Evolutionary conservation across 2,797 vertebrate species (phyloP).

Genomic region (Meriones psammophilus): DNA sequence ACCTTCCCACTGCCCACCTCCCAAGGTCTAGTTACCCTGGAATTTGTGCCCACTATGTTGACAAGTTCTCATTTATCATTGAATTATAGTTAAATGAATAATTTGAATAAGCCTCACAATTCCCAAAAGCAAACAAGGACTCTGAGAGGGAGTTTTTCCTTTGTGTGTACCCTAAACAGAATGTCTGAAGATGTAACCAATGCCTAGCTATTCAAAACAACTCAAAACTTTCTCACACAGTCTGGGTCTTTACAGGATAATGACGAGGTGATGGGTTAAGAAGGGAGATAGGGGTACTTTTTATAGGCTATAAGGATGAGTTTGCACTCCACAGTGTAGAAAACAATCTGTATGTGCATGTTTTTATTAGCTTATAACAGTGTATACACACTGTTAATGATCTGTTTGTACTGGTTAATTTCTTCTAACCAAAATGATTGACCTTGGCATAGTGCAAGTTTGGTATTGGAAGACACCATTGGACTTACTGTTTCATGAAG

Average conservation of each 20-base stretch:
- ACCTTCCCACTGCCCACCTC: rapidly evolving
- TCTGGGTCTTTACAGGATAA: background rate
- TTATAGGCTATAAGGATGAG: background rate
- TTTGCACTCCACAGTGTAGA: background rate
- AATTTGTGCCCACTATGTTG: background rate
- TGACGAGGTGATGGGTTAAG: background rate
- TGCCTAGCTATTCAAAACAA: background rate
- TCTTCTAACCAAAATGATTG: background rate
- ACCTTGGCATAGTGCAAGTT: background rate
- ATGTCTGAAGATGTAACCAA: background rate
- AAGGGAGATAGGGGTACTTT: no score
- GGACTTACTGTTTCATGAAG: background rate
- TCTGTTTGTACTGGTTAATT: background rate
- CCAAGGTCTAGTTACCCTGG: background rate
- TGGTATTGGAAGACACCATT: background rate
- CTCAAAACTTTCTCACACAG: background rate
- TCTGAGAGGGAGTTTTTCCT: background rate
- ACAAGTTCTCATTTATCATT: background rate
- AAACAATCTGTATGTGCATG: background rate
- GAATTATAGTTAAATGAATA: background rate
- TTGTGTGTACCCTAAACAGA: background rate
- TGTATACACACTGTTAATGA: background rate
- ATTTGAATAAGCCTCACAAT: background rate
- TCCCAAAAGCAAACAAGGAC: background rate
- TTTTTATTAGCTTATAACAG: background rate